Evolutionary conservation across 2,113 vertebrate species (phyloP).

Genomic region (Meleagris gallopavo): DNA sequence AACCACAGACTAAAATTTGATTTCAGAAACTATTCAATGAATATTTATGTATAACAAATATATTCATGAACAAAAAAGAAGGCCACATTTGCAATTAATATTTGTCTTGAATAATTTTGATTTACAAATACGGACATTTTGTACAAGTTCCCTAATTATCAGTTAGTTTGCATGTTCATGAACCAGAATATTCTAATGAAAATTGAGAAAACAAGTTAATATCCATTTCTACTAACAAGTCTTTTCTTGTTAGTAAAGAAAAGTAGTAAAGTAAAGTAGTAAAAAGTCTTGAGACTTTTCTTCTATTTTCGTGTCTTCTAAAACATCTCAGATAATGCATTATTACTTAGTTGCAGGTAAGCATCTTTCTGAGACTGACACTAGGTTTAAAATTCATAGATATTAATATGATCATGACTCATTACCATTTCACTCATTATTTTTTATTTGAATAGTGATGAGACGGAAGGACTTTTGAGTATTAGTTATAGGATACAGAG

Average conservation of each 20-base stretch:
- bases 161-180: neutral
- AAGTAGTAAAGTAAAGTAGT: no score
- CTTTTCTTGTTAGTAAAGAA: no score
- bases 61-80: conserved; percentile 22
- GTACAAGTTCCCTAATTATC: conserved; percentile 38
- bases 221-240: neutral
- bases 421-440: neutral
- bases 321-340: neutral
- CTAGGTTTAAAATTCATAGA: neutral
- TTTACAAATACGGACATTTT: conserved; percentile 30
- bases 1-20: neutral
- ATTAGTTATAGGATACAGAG: neutral
- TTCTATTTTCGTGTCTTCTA: neutral
- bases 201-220: conserved; percentile 2
- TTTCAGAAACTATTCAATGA: conserved; percentile 26
- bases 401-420: neutral
- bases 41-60: conserved; percentile 51
- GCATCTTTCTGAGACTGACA: neutral
- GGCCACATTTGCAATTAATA: conserved; percentile 61
- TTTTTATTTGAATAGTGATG: neutral
- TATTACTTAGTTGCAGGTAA: neutral
- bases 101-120: conserved; percentile 33
- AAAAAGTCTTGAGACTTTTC: neutral
- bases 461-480: neutral
- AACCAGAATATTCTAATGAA: neutral